Conservation (phyloP, 1,140 invertebrate species). For the Kradibia gibbosae region DNA sequence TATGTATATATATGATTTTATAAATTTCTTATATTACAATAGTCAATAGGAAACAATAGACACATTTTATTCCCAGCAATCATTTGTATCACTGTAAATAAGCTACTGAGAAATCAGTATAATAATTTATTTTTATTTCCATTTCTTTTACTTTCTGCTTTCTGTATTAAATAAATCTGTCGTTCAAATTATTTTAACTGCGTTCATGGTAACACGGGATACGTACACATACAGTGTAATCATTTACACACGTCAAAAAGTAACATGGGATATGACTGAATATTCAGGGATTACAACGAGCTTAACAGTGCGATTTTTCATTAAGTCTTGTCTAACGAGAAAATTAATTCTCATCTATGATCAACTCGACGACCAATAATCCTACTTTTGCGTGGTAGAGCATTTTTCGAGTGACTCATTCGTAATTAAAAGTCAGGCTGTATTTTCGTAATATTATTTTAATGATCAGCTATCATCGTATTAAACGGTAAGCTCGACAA, state of each 20-base stretch:
- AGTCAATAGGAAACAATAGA: no score
- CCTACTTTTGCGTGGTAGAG: background rate
- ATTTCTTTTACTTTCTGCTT: background rate
- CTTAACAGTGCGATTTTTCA: background rate
- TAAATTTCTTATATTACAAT: no score
- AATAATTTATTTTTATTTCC: background rate
- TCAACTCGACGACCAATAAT: background rate
- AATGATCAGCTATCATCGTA: no score
- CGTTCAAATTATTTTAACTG: background rate
- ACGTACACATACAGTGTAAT: background rate
- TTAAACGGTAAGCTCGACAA: no score
- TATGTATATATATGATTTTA: no score
- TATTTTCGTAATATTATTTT: no score
- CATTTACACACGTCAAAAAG: slow-evolving; percentile 18
- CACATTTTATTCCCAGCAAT: background rate
- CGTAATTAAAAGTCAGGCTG: no score
- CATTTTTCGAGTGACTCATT: no score
- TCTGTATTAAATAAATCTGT: slow-evolving; percentile 19
- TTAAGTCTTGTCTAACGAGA: background rate
- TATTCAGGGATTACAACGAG: background rate
- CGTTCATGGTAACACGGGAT: background rate
- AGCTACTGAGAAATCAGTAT: background rate
- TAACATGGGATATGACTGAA: background rate
- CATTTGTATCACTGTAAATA: background rate
- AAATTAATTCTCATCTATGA: background rate